Evolutionary conservation across 2,888 invertebrate genomes (phyloP).

Genomic region (Diaperis boleti): DNA sequence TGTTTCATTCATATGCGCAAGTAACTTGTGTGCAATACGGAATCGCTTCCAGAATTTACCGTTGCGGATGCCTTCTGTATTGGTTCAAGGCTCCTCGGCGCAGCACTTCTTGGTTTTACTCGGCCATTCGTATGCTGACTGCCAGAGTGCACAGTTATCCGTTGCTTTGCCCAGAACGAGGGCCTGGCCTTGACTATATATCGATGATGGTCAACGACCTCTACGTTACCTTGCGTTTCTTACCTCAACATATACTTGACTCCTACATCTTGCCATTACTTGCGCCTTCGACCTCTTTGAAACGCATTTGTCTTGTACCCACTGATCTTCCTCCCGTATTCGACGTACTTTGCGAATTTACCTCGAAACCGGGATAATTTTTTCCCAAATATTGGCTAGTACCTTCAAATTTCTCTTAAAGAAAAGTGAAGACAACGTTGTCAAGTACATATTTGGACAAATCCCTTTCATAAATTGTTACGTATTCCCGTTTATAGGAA

Average conservation of each 20-base stretch:
- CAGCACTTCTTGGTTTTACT: constrained; percentile 52
- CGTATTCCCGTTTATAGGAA: no score
- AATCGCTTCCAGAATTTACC: constrained; percentile 64
- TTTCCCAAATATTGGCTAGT: no score
- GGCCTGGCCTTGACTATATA: constrained; percentile 58
- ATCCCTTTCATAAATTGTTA: no score
- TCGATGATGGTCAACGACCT: constrained; percentile 61
- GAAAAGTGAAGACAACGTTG: no score
- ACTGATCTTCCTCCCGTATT: not conserved
- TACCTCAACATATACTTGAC: constrained; percentile 48
- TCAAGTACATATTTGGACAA: no score
- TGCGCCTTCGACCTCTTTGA: constrained; percentile 32
- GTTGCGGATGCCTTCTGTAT: constrained; percentile 56
- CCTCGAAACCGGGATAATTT: no score
- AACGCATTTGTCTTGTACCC: not conserved
- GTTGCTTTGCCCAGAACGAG: constrained; percentile 52
- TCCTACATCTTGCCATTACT: constrained; percentile 47
- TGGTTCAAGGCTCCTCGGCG: constrained; percentile 54
- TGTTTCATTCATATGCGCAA: constrained; percentile 63
- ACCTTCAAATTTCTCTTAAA: no score
- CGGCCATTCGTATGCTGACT: constrained; percentile 56
- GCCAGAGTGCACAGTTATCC: constrained; percentile 60
- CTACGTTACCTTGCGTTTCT: constrained; percentile 52
- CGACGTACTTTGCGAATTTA: no score
- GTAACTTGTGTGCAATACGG: constrained; percentile 62